These are phyloP conservation scores for Phymanthus crucifer DNA, from an alignment of 92 coral and sea anemone genomes.

Conservation along the genomic window DNA sequence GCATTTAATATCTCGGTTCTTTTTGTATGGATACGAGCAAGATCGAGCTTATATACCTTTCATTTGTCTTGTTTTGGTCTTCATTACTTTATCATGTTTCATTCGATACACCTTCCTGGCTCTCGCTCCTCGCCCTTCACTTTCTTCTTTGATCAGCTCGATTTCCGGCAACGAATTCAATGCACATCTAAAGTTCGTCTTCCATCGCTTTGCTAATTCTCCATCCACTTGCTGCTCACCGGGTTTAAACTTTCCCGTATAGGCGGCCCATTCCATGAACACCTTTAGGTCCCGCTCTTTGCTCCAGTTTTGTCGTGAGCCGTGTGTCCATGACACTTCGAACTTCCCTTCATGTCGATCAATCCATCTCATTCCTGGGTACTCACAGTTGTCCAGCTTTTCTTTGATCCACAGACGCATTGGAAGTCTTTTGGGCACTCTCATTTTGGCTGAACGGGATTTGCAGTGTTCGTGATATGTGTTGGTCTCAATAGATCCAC, in stretches of 20 bases:
- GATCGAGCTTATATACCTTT: slow-evolving; percentile 7
- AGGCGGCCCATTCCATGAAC: slow-evolving; percentile 65
- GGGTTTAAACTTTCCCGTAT: slow-evolving; percentile 58
- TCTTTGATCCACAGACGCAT: slow-evolving; percentile 65
- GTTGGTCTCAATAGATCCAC: neutral
- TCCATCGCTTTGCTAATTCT: slow-evolving; percentile 47
- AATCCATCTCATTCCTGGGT: slow-evolving; percentile 59
- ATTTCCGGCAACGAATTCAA: slow-evolving; percentile 64
- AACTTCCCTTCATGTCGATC: slow-evolving; percentile 56
- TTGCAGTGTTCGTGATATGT: neutral
- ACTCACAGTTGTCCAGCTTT: slow-evolving; percentile 51
- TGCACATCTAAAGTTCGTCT: slow-evolving; percentile 76
- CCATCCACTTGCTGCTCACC: slow-evolving; percentile 37
- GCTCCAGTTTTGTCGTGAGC: slow-evolving; percentile 51
- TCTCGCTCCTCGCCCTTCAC: slow-evolving; percentile 42
- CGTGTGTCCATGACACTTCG: slow-evolving; percentile 75
- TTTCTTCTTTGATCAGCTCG: slow-evolving; percentile 40
- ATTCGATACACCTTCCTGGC: slow-evolving; percentile 56
- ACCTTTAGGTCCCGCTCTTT: slow-evolving; percentile 24
- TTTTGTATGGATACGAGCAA: neutral
- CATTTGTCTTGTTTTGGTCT: slow-evolving; percentile 21
- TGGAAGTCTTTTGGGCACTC: slow-evolving; percentile 48
- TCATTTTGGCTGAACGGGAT: neutral
- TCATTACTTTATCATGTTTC: slow-evolving; percentile 13
- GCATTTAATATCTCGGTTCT: neutral